Conservation (phyloP, 2,113 vertebrate genomes). For the Sterrhoptilus dennistouni region DNA sequence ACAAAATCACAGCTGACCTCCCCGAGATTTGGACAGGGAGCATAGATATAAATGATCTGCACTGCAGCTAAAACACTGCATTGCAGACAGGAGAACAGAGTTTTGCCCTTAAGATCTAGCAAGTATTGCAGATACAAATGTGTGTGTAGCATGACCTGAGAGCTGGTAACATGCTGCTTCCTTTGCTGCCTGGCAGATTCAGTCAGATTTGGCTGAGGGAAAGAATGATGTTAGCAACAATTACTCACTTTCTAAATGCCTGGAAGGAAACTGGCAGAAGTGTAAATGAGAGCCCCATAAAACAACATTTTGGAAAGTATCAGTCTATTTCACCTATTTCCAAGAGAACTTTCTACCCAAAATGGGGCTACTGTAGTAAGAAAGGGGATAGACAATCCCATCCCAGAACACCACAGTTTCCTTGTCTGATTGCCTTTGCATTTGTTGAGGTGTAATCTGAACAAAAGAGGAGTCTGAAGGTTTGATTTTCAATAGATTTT, state of each 20-base stretch:
- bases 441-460: neutral
- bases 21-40: neutral
- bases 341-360: neutral
- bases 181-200: neutral
- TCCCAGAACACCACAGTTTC: neutral
- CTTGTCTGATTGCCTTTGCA: neutral
- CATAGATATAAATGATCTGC: neutral
- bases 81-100: constrained; percentile 16
- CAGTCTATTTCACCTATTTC: neutral
- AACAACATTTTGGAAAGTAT: neutral
- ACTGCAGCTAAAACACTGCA: constrained; percentile 55
- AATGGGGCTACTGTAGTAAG: neutral
- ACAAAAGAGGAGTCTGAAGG: neutral
- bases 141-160: neutral
- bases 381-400: neutral
- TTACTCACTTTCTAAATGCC: neutral
- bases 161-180: neutral
- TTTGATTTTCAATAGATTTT: constrained; percentile 3
- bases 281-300: neutral
- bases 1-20: constrained; percentile 33
- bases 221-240: neutral
- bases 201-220: neutral
- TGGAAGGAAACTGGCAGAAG: neutral
- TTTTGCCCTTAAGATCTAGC: neutral
- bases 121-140: neutral